phyloP scores from a whole-genome alignment of 2,888 invertebrate genomes.

The Archips crataeganus region DNA sequence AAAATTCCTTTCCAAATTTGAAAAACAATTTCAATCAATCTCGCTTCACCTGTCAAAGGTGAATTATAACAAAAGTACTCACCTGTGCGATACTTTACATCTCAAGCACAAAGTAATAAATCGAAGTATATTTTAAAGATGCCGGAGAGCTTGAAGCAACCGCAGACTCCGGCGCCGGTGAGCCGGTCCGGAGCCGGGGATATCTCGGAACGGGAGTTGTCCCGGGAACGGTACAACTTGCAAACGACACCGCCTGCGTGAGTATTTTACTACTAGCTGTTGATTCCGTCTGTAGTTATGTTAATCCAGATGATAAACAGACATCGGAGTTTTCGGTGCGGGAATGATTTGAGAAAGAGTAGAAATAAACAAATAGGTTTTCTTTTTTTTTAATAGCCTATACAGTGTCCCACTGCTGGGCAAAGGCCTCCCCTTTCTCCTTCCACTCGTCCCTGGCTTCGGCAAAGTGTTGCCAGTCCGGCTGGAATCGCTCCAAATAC shows the following conservation, averaged over 20 bases:
- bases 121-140: constrained; percentile 51
- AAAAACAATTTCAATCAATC: constrained; percentile 30
- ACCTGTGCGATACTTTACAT: not conserved
- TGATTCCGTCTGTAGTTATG: too few relatives aligned
- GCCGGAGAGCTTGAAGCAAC: constrained; percentile 69
- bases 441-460: too few relatives aligned
- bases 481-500: too few relatives aligned
- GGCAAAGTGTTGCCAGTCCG: too few relatives aligned
- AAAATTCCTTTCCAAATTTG: constrained; percentile 10
- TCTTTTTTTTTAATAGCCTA: too few relatives aligned
- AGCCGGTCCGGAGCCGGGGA: constrained; percentile 75
- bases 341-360: too few relatives aligned
- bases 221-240: constrained; percentile 67
- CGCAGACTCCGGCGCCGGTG: constrained; percentile 69
- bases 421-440: too few relatives aligned
- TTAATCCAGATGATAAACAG: too few relatives aligned
- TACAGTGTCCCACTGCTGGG: too few relatives aligned
- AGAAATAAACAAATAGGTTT: too few relatives aligned
- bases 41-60: constrained; percentile 22
- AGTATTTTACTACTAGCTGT: constrained; percentile 46
- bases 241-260: constrained; percentile 72
- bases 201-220: constrained; percentile 73
- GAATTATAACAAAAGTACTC: not conserved
- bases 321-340: too few relatives aligned
- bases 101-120: not conserved